Conservation (phyloP, 2,888 invertebrate genomes). For the Cotesia congregata region DNA sequence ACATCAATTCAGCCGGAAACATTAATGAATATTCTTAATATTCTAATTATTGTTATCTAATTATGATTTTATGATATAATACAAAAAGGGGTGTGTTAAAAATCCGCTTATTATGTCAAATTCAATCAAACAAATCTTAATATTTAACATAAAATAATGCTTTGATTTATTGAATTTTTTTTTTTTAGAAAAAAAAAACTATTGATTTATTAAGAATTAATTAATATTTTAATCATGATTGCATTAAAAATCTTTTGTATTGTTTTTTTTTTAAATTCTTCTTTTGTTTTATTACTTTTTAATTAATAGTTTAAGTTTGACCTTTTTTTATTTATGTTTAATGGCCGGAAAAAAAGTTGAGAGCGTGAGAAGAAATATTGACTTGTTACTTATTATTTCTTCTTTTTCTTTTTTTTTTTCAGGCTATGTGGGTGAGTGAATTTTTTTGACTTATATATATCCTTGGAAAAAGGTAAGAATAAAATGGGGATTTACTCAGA, state of each 20-base stretch:
- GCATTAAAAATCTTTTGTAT: neutral
- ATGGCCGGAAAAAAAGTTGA: slow-evolving; percentile 13
- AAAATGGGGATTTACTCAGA: slow-evolving; percentile 21
- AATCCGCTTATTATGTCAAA: neutral
- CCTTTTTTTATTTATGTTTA: slow-evolving; percentile 7
- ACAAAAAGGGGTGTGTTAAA: neutral
- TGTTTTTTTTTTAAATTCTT: neutral
- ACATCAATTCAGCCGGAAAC: neutral
- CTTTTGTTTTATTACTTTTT: slow-evolving; percentile 24
- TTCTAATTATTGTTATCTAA: neutral
- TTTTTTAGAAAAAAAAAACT: too few species aligned
- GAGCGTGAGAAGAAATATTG: slow-evolving; percentile 33
- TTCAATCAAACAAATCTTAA: too few species aligned
- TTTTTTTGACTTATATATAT: neutral
- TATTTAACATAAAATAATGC: too few species aligned
- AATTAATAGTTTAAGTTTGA: slow-evolving; percentile 15
- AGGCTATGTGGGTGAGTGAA: neutral
- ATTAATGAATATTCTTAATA: neutral
- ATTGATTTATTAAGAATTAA: neutral
- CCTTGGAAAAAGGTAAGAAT: slow-evolving; percentile 15
- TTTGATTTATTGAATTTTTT: too few species aligned
- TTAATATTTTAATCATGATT: neutral
- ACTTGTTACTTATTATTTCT: neutral
- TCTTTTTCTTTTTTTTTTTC: neutral
- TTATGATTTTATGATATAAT: neutral